phyloP scores from a whole-genome alignment of 1,140 invertebrate species.

The Leguminivora glycinivorella region DNA sequence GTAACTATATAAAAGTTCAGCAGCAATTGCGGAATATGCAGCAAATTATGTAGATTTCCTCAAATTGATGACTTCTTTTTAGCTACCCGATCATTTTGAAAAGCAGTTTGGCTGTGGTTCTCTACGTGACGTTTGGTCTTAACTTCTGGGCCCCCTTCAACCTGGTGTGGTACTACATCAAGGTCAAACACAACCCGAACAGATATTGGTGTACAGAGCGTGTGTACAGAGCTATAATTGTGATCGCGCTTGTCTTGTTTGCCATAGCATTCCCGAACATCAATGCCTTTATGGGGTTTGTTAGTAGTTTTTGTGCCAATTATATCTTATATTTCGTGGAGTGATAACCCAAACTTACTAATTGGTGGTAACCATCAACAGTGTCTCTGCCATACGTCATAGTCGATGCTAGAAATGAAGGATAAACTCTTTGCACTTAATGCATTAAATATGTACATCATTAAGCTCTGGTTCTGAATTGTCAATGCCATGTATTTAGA shows the following conservation, averaged over 20 bases:
- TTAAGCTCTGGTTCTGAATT: no score
- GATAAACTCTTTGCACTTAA: no score
- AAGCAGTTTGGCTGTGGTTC: slow-evolving; percentile 64
- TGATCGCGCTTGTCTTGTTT: slow-evolving; percentile 51
- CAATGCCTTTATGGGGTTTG: slow-evolving; percentile 66
- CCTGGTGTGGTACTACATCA: slow-evolving; percentile 64
- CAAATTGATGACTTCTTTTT: no score
- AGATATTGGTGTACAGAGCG: slow-evolving; percentile 64
- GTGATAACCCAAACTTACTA: no score
- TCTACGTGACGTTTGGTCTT: slow-evolving; percentile 65
- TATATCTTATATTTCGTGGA: neutral
- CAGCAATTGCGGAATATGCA: no score
- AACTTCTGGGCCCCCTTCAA: slow-evolving; percentile 73
- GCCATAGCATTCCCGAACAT: slow-evolving; percentile 69
- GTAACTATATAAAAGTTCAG: no score
- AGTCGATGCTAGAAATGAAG: no score
- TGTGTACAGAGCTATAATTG: slow-evolving; percentile 55
- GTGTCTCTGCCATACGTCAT: no score
- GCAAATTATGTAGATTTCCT: no score
- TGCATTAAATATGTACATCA: no score
- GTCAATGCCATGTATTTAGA: no score
- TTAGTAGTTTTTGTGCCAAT: slow-evolving; percentile 39
- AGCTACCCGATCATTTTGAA: slow-evolving; percentile 65
- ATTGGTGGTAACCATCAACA: no score
- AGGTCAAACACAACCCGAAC: slow-evolving; percentile 52